Base-by-base conservation (phyloP, 2,797 vertebrate genomes). In the Pseudopleuronectes americanus region DNA sequence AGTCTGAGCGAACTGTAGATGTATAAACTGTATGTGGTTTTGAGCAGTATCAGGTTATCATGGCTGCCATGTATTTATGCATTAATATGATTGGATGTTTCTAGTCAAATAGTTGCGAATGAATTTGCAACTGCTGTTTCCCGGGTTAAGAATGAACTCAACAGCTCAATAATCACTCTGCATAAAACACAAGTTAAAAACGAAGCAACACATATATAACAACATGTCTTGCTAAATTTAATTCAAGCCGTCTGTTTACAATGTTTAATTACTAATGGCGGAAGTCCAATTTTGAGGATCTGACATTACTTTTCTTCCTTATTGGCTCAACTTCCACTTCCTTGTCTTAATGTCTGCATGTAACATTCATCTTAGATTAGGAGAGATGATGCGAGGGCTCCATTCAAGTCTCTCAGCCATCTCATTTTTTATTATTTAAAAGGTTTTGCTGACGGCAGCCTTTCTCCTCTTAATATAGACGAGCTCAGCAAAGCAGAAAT, bases 381-480 rank as follows among this genome's bases (percentile, higher is more conserved):
- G n/a, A 74, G 63, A 68, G 45, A 79, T 67, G 64, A 81, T 56
- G 28, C 71, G 68, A 72, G 80, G 69, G 26, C 48, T 48, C 26
- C 28, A 43, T 48, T 76, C 6, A 19, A 58, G n/a, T 75, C 55
- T 64, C 59, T 64, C 33, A 54, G 78, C 33, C 33, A 19, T 75
- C 71, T 78, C 49, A 75, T 80, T 80, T 67, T 64, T 78, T 78
- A 57, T 65, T 49, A 74, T 81, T 79, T 77, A 70, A 76, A 73
- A 79, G 74, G 43, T 54, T 71, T 49, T 52, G 63, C 79, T 68
- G 74, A 85, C 77, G 75, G 59, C 53, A 41, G 60, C 22, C 61
- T 53, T 71, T 57, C 14, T 55, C 10, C 7, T 79, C 65, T 75
- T 62, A 72, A 75, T 73, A 73, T 57, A 68, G 74, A 81, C 60